Base-by-base conservation (phyloP, 92 coral and sea anemone species). In the Bergia sp. region DNA sequence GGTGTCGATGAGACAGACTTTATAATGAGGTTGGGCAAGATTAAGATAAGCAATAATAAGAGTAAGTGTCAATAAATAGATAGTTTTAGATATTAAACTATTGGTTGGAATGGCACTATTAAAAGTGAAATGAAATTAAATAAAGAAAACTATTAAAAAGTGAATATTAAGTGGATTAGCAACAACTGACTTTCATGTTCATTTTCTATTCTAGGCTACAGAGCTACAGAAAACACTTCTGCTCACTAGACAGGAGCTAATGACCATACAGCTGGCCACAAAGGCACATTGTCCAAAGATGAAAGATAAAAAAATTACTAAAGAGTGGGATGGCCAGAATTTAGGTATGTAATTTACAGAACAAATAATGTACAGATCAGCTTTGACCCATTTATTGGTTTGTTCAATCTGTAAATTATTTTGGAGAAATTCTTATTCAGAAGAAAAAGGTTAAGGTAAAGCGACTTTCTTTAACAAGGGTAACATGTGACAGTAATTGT, bases 221-320 rank as follows among this genome's bases (percentile, higher is more conserved):
- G 47, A 71, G n/a, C 74, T 84, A 53, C 66, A 84, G 43, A 76
- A 69, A 45, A 29, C 64, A 37, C 79, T 84, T 23, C 87, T 84
- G 23, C 77, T 45, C 79, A 84, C 87, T 4, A 84, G n/a, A 72
- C 87, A 84, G 53, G 87, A 84, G 44, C 18, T 84, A 18, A 36
- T 84, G 64, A 45, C 87, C 36, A 45, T 84, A 21, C 61, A 43
- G 79, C 43, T 84, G 55, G 66, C 76, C 20, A 74, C 47, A 84
- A 72, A 29, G 64, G 10, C 29, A 67, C 64, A 44, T 50, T 43
- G 87, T 66, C 37, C 57, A 65, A 47, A 37, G 15, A 37, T 71
- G 36, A 66, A 42, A 43, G 58, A 43, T 82, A 61, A 3, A 2
- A 29, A 15, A 11, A 16, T 3, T 44, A 16, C 13, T 9, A 7